Evolutionary conservation across 2,113 vertebrate genomes (phyloP).

Genomic region (Chloebia gouldiae): DNA sequence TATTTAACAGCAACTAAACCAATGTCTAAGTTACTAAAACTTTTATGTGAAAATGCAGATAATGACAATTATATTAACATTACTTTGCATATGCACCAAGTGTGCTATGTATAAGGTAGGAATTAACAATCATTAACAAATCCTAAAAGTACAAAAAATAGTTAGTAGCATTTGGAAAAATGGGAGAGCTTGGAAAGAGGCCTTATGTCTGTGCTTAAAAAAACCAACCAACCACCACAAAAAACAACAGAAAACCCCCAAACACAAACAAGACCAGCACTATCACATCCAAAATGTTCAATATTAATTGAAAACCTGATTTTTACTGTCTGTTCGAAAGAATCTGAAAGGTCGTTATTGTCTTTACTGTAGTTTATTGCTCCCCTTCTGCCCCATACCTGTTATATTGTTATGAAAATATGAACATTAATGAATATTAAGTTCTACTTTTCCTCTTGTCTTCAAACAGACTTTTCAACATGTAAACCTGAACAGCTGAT

Average conservation of each 20-base stretch:
- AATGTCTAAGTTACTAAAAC: neutral
- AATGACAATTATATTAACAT: neutral
- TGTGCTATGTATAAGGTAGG: neutral
- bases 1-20: constrained; percentile 13
- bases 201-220: constrained; percentile 9
- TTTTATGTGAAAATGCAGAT: neutral
- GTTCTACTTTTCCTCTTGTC: constrained; percentile 91
- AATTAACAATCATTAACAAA: neutral
- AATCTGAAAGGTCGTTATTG: neutral
- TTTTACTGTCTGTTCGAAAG: constrained; percentile 22
- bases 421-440: constrained; percentile 61
- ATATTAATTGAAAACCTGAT: neutral
- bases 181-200: neutral
- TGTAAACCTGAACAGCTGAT: constrained; percentile 89
- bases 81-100: neutral
- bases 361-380: constrained; percentile 26
- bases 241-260: neutral
- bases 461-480: constrained; percentile 92
- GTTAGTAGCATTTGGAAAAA: constrained; percentile 29
- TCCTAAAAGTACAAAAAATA: neutral
- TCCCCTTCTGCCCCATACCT: neutral
- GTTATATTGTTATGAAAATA: neutral
- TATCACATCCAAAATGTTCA: neutral
- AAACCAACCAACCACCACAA: neutral
- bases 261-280: neutral